These are phyloP conservation scores for Solenopsis fugax DNA, from an alignment of 1,140 invertebrate genomes.

Conservation along the genomic window DNA sequence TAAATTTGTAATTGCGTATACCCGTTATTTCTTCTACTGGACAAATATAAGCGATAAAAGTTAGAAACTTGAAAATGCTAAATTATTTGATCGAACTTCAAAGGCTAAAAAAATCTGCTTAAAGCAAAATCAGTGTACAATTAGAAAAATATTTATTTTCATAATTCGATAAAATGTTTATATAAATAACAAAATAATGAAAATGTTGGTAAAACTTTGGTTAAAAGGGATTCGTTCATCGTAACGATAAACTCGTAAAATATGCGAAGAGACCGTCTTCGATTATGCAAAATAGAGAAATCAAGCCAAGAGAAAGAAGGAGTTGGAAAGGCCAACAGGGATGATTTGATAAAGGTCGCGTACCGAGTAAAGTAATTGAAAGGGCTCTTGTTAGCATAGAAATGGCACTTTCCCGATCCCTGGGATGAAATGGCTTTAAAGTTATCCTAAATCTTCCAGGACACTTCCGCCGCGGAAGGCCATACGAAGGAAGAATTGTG, in stretches of 20 bases:
- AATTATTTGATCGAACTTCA: conserved; percentile 8
- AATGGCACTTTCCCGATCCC: conserved; percentile 73
- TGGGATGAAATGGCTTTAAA: conserved; percentile 70
- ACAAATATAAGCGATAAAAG: neutral
- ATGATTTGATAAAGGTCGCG: conserved; percentile 65
- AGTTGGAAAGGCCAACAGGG: conserved; percentile 64
- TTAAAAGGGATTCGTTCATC: conserved; percentile 49
- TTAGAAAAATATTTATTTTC: conserved; percentile 1
- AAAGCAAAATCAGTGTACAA: neutral
- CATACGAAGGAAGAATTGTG: conserved; percentile 62
- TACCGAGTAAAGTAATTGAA: conserved; percentile 72
- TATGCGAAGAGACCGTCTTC: conserved; percentile 52
- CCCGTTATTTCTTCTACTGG: neutral
- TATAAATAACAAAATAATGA: conserved; percentile 4
- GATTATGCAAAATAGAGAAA: conserved; percentile 71
- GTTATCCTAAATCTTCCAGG: conserved; percentile 61
- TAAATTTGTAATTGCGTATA: neutral
- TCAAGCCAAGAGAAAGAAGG: conserved; percentile 50
- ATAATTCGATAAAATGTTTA: neutral
- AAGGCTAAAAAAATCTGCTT: neutral
- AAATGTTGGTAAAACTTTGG: conserved; percentile 9
- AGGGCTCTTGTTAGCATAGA: conserved; percentile 74
- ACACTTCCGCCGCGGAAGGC: conserved; percentile 44
- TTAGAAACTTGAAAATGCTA: neutral
- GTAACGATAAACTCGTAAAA: conserved; percentile 54